Percentiles rank a stretch among this genome's conserved stretches.
Conservation (phyloP, 1,140 invertebrate species). For the Ericerus pela region DNA sequence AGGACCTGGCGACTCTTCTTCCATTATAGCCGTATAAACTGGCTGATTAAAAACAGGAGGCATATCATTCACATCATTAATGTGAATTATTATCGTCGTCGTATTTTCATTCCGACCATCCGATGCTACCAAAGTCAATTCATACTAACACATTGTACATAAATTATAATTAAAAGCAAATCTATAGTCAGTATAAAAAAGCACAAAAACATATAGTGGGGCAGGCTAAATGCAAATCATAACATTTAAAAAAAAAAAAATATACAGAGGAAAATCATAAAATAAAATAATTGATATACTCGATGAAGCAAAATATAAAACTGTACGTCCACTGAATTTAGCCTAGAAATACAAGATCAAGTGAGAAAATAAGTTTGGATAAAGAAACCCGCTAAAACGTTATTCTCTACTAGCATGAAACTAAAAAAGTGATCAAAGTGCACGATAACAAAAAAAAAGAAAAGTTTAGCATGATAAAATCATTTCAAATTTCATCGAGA, state of each 20-base stretch:
- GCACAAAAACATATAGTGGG: constrained; percentile 17
- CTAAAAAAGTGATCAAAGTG: constrained; percentile 15
- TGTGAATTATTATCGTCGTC: constrained; percentile 56
- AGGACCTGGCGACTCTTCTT: constrained; percentile 45
- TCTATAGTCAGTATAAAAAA: constrained; percentile 14
- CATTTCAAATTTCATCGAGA: background rate
- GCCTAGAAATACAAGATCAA: no score
- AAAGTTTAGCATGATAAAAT: background rate
- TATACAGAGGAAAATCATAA: no score
- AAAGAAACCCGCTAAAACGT: constrained; percentile 15
- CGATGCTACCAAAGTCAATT: constrained; percentile 68
- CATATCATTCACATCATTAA: constrained; percentile 67
- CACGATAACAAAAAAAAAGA: background rate
- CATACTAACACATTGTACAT: constrained; percentile 43
- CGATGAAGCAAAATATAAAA: no score
- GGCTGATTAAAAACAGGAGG: constrained; percentile 58
- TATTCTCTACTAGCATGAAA: constrained; percentile 15
- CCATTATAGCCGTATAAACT: constrained; percentile 46
- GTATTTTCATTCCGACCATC: constrained; percentile 72
- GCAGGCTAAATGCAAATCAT: no score
- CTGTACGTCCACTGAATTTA: no score
- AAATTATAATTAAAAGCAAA: constrained; percentile 15
- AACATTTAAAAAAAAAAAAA: no score
- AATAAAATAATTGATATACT: no score
- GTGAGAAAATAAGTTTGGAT: no score